phyloP scores from a whole-genome alignment of 2,888 invertebrate species.

The Lithophane ornitopus region DNA sequence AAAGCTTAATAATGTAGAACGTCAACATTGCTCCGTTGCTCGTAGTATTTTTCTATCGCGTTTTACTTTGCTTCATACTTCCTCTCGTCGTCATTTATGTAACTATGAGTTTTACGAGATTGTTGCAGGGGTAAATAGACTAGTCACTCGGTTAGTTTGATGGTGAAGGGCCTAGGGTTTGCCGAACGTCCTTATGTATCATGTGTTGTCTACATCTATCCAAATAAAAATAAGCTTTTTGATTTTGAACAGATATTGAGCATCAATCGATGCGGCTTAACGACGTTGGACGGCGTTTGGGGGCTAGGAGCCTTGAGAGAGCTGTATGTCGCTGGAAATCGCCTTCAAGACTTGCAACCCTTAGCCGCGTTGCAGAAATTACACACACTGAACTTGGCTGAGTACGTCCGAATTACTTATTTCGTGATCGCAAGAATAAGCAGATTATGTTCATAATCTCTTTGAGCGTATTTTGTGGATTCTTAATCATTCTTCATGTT shows the following conservation, averaged over 20 bases:
- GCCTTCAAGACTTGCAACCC: slow-evolving; percentile 91
- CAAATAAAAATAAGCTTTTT: not conserved
- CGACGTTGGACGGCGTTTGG: slow-evolving; percentile 92
- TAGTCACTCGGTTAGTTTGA: not conserved
- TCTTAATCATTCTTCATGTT: not conserved
- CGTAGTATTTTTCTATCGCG: not conserved
- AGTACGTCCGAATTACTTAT: slow-evolving; percentile 71
- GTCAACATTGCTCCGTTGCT: not conserved
- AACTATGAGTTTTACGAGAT: not conserved
- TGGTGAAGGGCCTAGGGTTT: not conserved
- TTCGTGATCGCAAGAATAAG: too few species aligned
- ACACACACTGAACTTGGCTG: slow-evolving; percentile 88
- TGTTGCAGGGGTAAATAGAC: not conserved
- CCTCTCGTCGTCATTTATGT: not conserved
- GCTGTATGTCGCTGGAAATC: slow-evolving; percentile 92
- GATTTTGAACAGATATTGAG: slow-evolving; percentile 78
- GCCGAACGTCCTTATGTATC: not conserved
- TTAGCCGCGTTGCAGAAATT: slow-evolving; percentile 91
- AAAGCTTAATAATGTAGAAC: not conserved
- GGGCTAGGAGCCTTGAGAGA: slow-evolving; percentile 91
- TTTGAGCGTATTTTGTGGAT: not conserved
- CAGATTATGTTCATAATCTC: not conserved
- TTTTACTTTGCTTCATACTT: slow-evolving; percentile 6
- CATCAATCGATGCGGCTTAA: slow-evolving; percentile 92
- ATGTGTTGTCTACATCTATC: not conserved